A percentile compares a stretch with the other conserved stretches of the same genome.
phyloP scores from a whole-genome alignment of 2,113 vertebrate genomes.

The Rana temporaria region DNA sequence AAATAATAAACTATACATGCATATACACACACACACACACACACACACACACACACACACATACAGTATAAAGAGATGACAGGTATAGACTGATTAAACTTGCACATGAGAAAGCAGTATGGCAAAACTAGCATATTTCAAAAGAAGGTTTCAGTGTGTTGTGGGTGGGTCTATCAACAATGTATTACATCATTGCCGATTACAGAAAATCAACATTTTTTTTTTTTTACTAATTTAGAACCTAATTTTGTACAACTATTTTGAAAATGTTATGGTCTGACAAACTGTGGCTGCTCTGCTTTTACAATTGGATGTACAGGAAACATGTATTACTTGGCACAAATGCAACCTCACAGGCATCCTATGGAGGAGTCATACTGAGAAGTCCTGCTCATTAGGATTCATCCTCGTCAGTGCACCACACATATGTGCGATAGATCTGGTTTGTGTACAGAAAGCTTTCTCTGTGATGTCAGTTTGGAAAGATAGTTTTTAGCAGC shows the following conservation, averaged over 20 bases:
- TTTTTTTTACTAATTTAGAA: too few species aligned
- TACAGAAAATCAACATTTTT: too few species aligned
- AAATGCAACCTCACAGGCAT: background rate
- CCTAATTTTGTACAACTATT: background rate
- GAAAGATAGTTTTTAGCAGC: constrained; percentile 40
- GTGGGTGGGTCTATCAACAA: too few species aligned
- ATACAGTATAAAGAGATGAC: too few species aligned
- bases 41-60: too few species aligned
- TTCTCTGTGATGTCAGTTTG: constrained; percentile 39
- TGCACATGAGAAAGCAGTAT: too few species aligned
- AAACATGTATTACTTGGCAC: constrained; percentile 11
- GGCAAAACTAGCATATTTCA: too few species aligned
- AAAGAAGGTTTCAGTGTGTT: too few species aligned
- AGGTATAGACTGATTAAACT: too few species aligned
- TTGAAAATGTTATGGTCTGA: background rate
- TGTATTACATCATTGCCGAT: too few species aligned
- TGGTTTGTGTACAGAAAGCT: background rate
- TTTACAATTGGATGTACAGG: background rate
- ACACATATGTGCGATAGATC: background rate
- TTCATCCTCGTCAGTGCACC: constrained; percentile 28
- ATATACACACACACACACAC: too few species aligned
- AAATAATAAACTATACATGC: too few species aligned
- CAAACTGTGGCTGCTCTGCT: background rate
- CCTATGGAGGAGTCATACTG: constrained; percentile 24
- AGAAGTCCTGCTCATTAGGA: constrained; percentile 24